Evolutionary conservation across 2,113 vertebrate species (phyloP).

Genomic region (Saimiri boliviensis): DNA sequence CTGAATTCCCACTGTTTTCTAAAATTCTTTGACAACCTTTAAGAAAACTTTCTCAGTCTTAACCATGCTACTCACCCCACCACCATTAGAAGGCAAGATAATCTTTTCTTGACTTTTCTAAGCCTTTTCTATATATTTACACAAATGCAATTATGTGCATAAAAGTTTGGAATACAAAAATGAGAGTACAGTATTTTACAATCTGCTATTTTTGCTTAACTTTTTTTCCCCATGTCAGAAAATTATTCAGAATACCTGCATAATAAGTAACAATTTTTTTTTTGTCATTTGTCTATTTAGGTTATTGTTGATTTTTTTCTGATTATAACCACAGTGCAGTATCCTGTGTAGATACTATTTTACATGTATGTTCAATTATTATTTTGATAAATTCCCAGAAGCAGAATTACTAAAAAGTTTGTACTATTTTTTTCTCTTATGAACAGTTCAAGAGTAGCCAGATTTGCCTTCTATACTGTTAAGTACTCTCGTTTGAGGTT

Average conservation of each 20-base stretch:
- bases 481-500: not conserved
- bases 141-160: not conserved
- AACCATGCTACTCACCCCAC: not conserved
- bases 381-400: constrained; percentile 25
- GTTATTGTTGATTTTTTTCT: not conserved
- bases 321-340: not conserved
- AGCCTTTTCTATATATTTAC: not conserved
- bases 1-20: constrained; percentile 4
- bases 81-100: not conserved
- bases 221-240: not conserved
- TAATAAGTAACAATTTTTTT: not conserved
- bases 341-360: not conserved
- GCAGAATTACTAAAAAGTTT: constrained; percentile 45
- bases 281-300: constrained; percentile 16
- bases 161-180: not conserved
- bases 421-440: constrained; percentile 5
- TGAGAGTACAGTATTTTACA: not conserved
- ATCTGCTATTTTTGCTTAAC: not conserved
- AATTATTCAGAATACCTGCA: not conserved
- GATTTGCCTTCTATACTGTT: not conserved
- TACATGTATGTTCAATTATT: not conserved
- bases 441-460: not conserved
- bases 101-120: constrained; percentile 11
- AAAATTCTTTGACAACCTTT: not conserved
- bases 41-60: not conserved